Base-by-base conservation (phyloP, 2,888 invertebrate species). In the Netelia inedita region DNA sequence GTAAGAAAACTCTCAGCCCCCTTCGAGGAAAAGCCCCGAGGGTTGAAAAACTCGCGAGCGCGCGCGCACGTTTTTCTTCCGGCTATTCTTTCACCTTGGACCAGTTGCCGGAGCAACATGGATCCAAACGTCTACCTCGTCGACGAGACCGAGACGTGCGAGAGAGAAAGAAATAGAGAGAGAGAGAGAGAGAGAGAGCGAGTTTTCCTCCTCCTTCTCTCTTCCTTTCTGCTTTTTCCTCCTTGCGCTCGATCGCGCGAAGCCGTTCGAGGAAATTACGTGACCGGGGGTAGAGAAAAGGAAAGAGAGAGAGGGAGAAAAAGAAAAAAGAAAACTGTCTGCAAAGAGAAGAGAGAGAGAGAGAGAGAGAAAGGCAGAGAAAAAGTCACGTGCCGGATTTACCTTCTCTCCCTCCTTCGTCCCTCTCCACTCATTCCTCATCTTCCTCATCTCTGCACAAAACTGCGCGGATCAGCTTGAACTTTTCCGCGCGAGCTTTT, bases 81-180 rank as follows among this genome's bases (percentile, higher is more conserved):
- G 72, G 82, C 83, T 85, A 82, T 85, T 85, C 83, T 83, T 85
- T 79, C 79, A 83, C 82, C 72, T 79, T 83, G 79, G 85, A 85
- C 83, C 85, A 87, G 86, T 87, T 87, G 85, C 85, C 72, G 66
- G 83, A 86, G 85, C 85, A 84, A 86, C 82, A 82, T 85, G 82
- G 82, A 85, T 85, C 82, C 85, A 61, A 74, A 81, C 75, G 81
- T 69, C 80, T 74, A 73, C 19, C 41, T 69, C 80, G 74, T 81
- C 74, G 59, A 74, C 72, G 66, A 55, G 72, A 65, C 59, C 66
- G 68, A 80, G 21, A 23, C 23, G 61, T 46, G 9, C 10, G 57
- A 10, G 19, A 10, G 21, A 9, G 57, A n/a, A n/a, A 57, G 57
- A n/a, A n/a, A 55, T 8, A 19, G 21, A 19, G 57, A 5, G n/a